phyloP scores from a whole-genome alignment of 2,797 vertebrate species.

The Acestrorhynchus altus region DNA sequence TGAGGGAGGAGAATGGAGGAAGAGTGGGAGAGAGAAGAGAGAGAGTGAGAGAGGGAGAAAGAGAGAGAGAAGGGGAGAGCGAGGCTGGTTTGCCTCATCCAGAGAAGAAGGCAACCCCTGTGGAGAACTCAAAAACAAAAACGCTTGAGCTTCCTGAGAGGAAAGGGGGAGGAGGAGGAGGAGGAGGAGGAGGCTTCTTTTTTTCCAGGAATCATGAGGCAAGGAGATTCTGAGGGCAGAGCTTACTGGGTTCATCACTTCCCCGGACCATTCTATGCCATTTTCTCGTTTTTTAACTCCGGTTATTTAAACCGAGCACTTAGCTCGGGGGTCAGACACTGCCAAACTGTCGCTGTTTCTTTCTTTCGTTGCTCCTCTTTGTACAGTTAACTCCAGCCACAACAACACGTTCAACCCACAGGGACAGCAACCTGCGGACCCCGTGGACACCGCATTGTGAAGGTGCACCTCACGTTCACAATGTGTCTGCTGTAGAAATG shows the following conservation, averaged over 20 bases:
- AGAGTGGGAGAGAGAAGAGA: conserved; percentile 33
- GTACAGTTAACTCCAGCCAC: conserved; percentile 66
- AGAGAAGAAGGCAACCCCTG: conserved; percentile 53
- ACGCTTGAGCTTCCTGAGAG: conserved; percentile 45
- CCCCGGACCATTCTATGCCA: conserved; percentile 53
- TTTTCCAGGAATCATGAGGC: too few species aligned
- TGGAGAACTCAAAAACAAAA: conserved; percentile 47
- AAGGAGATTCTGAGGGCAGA: conserved; percentile 39
- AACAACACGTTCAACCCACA: background rate
- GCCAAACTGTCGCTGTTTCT: conserved; percentile 71
- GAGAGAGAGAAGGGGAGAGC: conserved; percentile 22
- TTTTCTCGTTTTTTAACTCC: conserved; percentile 63
- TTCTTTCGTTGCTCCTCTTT: conserved; percentile 60
- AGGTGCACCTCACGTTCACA: conserved; percentile 28
- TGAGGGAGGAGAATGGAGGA: conserved; percentile 77
- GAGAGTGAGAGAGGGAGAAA: conserved; percentile 39
- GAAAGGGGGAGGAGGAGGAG: conserved; percentile 20
- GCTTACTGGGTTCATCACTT: conserved; percentile 56
- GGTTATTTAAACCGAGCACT: conserved; percentile 75
- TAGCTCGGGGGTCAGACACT: conserved; percentile 81
- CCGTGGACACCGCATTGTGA: conserved; percentile 53
- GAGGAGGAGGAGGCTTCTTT: conserved; percentile 37
- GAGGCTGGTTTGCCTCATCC: conserved; percentile 55
- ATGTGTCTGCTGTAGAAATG: conserved; percentile 23
- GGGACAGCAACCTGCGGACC: conserved; percentile 43